Percentiles rank a stretch among this genome's conserved stretches.
These are phyloP conservation scores for Gerris buenoi DNA, from an alignment of 1,140 invertebrate species.

Conservation along the genomic window DNA sequence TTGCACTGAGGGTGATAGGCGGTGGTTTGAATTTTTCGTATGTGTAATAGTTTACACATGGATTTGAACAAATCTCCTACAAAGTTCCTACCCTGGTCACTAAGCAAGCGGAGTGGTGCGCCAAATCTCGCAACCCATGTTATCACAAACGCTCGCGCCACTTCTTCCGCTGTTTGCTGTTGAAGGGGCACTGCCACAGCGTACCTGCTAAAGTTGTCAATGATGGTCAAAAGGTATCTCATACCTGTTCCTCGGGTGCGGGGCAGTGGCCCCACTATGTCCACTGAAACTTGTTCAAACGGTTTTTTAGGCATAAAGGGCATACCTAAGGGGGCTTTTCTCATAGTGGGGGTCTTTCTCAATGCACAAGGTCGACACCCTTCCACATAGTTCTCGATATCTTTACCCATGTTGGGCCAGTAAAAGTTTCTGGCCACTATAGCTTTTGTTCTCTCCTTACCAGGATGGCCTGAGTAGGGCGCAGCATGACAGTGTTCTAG, in stretches of 20 bases:
- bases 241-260: neutral
- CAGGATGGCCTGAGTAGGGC: neutral
- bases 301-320: neutral
- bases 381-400: neutral
- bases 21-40: slow-evolving; percentile 23
- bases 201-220: neutral
- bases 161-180: slow-evolving; percentile 27
- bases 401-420: neutral
- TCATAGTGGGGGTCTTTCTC: neutral
- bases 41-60: slow-evolving; percentile 22
- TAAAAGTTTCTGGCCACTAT: neutral
- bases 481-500: neutral
- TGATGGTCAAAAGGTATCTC: neutral
- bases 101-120: slow-evolving; percentile 24
- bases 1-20: slow-evolving; percentile 27
- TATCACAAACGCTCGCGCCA: slow-evolving; percentile 27
- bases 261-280: neutral
- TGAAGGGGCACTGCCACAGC: neutral
- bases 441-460: neutral
- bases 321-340: neutral
- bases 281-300: neutral
- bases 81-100: slow-evolving; percentile 30
- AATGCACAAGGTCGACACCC: neutral
- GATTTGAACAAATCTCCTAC: slow-evolving; percentile 24
- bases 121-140: slow-evolving; percentile 27